Evolutionary conservation across 2,888 invertebrate species (phyloP).

Genomic region (Plusia festucae): DNA sequence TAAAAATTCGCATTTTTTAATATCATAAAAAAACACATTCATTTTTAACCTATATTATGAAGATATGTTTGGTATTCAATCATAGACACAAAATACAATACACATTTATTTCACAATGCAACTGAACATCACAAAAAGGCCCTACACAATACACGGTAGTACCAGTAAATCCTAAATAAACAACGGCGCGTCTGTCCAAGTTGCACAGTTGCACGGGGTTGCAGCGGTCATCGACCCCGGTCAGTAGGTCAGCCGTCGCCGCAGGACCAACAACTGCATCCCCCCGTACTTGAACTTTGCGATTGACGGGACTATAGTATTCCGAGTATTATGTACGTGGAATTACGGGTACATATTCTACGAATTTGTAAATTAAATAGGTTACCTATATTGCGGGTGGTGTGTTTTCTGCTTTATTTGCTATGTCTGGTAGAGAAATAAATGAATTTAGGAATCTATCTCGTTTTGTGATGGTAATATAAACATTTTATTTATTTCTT

Average conservation of each 20-base stretch:
- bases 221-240: slow-evolving; percentile 84
- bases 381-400: not conserved
- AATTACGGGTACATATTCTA: not conserved
- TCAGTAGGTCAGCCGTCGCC: slow-evolving; percentile 80
- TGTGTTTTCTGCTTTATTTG: not conserved
- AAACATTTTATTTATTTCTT: too few species aligned
- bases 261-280: slow-evolving; percentile 68
- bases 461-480: too few species aligned
- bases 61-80: too few species aligned
- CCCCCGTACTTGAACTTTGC: slow-evolving; percentile 80
- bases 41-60: too few species aligned
- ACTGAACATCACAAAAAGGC: slow-evolving; percentile 27
- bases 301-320: slow-evolving; percentile 52
- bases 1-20: too few species aligned
- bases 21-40: too few species aligned
- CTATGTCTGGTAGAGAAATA: not conserved
- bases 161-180: slow-evolving; percentile 20
- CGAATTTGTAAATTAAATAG: not conserved
- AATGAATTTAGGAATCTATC: too few species aligned
- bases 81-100: not conserved
- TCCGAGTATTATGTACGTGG: not conserved
- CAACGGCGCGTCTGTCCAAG: slow-evolving; percentile 39
- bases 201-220: slow-evolving; percentile 55
- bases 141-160: slow-evolving; percentile 23
- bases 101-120: not conserved